phyloP scores from a whole-genome alignment of 2,888 invertebrate genomes.

The Ennomos fuscantarius region DNA sequence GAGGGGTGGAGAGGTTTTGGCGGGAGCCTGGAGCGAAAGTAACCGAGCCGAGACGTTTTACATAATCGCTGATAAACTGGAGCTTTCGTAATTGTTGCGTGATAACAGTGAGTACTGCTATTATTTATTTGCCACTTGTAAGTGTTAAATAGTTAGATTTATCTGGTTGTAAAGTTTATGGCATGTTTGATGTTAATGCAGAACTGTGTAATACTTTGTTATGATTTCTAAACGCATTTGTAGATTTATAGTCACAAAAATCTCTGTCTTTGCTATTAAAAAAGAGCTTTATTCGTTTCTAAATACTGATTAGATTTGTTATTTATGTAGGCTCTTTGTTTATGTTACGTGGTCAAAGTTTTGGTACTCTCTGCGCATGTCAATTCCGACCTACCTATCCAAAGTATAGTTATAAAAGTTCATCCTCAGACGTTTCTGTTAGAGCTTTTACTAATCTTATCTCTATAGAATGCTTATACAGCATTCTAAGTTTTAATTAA shows the following conservation, averaged over 20 bases:
- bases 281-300: constrained; percentile 3
- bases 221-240: neutral
- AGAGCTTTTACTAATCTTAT: constrained; percentile 26
- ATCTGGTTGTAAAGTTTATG: constrained; percentile 19
- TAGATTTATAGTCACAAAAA: neutral
- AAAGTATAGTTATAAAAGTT: constrained; percentile 10
- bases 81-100: constrained; percentile 75
- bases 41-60: constrained; percentile 53
- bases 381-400: constrained; percentile 19
- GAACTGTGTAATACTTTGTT: constrained; percentile 6
- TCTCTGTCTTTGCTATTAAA: neutral
- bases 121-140: constrained; percentile 22
- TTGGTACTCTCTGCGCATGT: constrained; percentile 38
- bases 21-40: constrained; percentile 70
- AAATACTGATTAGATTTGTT: constrained; percentile 4
- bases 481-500: constrained; percentile 19
- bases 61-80: constrained; percentile 71
- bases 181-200: constrained; percentile 10
- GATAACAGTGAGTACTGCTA: constrained; percentile 76
- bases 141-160: constrained; percentile 27
- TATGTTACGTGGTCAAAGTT: constrained; percentile 32
- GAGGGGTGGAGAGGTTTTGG: constrained; percentile 49
- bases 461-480: constrained; percentile 15
- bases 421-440: constrained; percentile 10
- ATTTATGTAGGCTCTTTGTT: constrained; percentile 33